Evolutionary conservation across 1,140 invertebrate species (phyloP).

Genomic region (Dryas iulia): DNA sequence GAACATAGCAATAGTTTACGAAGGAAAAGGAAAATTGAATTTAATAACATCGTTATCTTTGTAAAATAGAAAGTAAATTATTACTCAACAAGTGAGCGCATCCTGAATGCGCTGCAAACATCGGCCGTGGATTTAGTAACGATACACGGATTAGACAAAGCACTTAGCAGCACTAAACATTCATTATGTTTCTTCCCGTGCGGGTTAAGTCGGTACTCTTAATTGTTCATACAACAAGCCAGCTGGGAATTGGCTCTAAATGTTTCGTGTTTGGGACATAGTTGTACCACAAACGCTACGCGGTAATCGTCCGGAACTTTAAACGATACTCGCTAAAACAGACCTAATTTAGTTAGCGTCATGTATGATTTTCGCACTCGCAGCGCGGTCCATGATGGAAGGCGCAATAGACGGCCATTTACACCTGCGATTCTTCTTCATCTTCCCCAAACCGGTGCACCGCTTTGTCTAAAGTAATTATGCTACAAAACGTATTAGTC

Average conservation of each 20-base stretch:
- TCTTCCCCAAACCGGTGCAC: slow-evolving; percentile 71
- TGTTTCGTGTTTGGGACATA: slow-evolving; percentile 64
- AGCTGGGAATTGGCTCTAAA: slow-evolving; percentile 74
- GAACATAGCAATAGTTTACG: slow-evolving; percentile 44
- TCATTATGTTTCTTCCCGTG: slow-evolving; percentile 70
- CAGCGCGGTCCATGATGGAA: slow-evolving; percentile 54
- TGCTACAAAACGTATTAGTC: slow-evolving; percentile 75
- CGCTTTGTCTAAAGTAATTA: slow-evolving; percentile 77
- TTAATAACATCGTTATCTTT: slow-evolving; percentile 21
- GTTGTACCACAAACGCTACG: slow-evolving; percentile 61
- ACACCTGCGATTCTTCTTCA: slow-evolving; percentile 77
- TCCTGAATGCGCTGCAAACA: slow-evolving; percentile 12
- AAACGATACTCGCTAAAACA: slow-evolving; percentile 42
- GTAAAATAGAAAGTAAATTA: slow-evolving; percentile 20
- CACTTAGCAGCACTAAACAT: slow-evolving; percentile 54
- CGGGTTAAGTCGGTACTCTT: slow-evolving; percentile 65
- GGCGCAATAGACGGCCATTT: slow-evolving; percentile 67
- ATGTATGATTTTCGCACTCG: slow-evolving; percentile 48
- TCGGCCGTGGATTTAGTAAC: slow-evolving; percentile 26
- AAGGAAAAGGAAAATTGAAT: slow-evolving; percentile 20
- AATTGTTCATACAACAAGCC: slow-evolving; percentile 78
- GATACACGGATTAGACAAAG: slow-evolving; percentile 25
- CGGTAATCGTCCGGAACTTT: slow-evolving; percentile 53
- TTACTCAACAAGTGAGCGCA: slow-evolving; percentile 43
- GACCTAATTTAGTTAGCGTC: slow-evolving; percentile 50